Conservation (phyloP, 1,140 invertebrate species). For the Saxidomus purpurata region DNA sequence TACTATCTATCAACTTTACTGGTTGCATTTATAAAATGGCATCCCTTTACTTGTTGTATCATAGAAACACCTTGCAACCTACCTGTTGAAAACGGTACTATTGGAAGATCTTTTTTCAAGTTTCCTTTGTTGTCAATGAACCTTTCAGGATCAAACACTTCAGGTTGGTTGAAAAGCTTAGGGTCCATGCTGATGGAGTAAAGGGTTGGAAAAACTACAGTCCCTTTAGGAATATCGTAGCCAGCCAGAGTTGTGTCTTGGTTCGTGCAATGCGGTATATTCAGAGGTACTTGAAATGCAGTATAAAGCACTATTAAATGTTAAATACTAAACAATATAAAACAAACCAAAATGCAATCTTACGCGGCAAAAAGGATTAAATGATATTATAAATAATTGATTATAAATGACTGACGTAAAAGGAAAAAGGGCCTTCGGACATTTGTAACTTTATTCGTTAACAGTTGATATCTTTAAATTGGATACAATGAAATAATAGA, state of each 20-base stretch:
- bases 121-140: constrained; percentile 84
- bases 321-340: neutral
- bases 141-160: constrained; percentile 90
- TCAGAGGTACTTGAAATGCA: constrained; percentile 79
- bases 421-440: no score
- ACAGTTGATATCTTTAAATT: no score
- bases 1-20: no score
- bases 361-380: neutral
- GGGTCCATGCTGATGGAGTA: constrained; percentile 84
- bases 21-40: no score
- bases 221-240: constrained; percentile 82
- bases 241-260: constrained; percentile 77
- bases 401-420: no score
- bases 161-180: constrained; percentile 89
- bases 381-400: neutral
- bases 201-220: constrained; percentile 83
- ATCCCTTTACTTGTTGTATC: no score
- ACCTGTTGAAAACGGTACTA: constrained; percentile 76
- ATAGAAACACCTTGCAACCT: no score
- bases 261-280: constrained; percentile 80
- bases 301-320: no score
- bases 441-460: no score
- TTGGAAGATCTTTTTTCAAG: constrained; percentile 69
- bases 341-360: neutral
- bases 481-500: no score